Conservation (phyloP, 1,140 invertebrate genomes). For the Rhyacophila brunnea region DNA sequence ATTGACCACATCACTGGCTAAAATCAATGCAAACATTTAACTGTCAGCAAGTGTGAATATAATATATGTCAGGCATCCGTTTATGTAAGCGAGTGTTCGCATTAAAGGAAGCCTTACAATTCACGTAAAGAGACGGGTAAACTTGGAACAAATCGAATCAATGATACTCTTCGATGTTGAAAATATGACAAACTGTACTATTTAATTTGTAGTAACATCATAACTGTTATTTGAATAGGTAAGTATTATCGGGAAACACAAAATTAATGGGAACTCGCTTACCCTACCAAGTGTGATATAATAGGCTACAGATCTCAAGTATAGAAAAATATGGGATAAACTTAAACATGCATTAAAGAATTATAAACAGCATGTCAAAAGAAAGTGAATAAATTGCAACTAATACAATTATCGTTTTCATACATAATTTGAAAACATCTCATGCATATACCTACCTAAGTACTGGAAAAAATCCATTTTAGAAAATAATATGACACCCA, state of each 20-base stretch:
- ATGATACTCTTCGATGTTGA: neutral
- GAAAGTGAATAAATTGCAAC: neutral
- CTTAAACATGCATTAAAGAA: no score
- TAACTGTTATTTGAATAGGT: neutral
- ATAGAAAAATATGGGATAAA: no score
- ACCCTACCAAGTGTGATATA: no score
- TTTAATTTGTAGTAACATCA: neutral
- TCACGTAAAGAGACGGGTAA: constrained; percentile 1
- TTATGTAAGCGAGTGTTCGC: constrained; percentile 12
- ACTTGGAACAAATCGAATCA: neutral
- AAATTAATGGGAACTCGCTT: no score
- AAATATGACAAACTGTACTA: neutral
- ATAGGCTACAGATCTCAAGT: no score
- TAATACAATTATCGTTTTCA: neutral
- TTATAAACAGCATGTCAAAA: neutral
- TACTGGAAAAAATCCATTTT: no score
- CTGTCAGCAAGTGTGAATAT: neutral
- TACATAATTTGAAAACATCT: no score
- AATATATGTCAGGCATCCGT: neutral
- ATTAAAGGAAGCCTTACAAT: constrained; percentile 16
- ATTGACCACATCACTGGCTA: no score
- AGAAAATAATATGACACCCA: no score
- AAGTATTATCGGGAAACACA: neutral
- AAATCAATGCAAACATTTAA: neutral
- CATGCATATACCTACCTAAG: no score